Percentiles rank a stretch among this genome's conserved stretches.
Evolutionary conservation across 2,888 invertebrate species (phyloP).

Genomic region (Dicyrtoma fusca): DNA sequence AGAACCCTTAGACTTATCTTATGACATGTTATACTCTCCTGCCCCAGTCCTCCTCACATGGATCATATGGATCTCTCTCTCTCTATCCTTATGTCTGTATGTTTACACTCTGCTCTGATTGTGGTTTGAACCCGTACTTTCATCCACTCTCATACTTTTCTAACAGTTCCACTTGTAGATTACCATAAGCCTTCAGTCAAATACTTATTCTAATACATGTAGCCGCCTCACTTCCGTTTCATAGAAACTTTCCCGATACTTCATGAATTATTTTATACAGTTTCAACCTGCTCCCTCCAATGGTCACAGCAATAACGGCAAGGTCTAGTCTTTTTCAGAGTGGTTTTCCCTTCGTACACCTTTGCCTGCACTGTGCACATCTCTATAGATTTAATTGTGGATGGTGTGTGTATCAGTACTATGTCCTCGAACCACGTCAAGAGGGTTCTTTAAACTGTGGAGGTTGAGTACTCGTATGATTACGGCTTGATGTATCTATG

Average conservation of each 20-base stretch:
- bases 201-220: not conserved
- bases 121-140: too few species aligned
- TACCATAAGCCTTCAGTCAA: constrained; percentile 24
- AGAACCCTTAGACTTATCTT: not conserved
- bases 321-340: too few species aligned
- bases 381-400: too few species aligned
- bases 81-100: not conserved
- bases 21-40: not conserved
- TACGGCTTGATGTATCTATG: too few species aligned
- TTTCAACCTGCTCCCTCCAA: not conserved
- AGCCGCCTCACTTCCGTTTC: not conserved
- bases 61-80: too few species aligned
- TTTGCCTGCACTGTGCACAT: too few species aligned
- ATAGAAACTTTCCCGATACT: not conserved
- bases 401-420: not conserved
- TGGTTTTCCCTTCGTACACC: too few species aligned
- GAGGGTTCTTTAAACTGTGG: too few species aligned
- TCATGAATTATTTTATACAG: too few species aligned
- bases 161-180: constrained; percentile 7
- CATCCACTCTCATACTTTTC: not conserved
- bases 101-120: too few species aligned
- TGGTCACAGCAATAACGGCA: too few species aligned
- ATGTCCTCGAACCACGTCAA: not conserved
- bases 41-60: not conserved
- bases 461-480: not conserved